Conservation (phyloP, 2,797 vertebrate genomes). For the Acomys russatus region DNA sequence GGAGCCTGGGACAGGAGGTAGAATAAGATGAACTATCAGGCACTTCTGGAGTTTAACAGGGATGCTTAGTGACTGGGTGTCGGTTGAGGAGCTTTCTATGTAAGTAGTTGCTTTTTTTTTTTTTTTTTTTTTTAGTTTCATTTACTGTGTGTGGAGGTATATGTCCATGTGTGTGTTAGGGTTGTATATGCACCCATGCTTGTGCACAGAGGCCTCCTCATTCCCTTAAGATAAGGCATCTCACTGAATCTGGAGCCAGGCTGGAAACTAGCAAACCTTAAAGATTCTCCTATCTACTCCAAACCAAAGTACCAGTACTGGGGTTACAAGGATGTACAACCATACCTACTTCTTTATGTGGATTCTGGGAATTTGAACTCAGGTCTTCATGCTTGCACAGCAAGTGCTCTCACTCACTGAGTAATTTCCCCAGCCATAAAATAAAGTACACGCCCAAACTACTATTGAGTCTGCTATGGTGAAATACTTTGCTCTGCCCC, state of each 20-base stretch:
- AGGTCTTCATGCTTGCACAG: background rate
- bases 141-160: background rate
- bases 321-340: background rate
- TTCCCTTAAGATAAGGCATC: background rate
- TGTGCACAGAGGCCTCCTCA: background rate
- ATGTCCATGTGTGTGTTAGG: background rate
- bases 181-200: background rate
- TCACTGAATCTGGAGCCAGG: background rate
- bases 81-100: background rate
- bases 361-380: background rate
- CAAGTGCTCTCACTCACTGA: background rate
- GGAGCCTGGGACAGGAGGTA: background rate
- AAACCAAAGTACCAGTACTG: background rate
- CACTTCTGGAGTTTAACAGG: background rate
- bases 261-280: background rate
- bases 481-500: background rate
- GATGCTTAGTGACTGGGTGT: background rate
- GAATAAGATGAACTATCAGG: background rate
- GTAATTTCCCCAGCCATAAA: background rate
- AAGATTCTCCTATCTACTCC: background rate
- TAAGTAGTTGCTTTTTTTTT: background rate
- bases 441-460: constrained; percentile 17
- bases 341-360: background rate
- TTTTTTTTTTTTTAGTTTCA: background rate
- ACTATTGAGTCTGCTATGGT: background rate